Conservation (phyloP, 2,888 invertebrate species). For the Apodemia hepburni region DNA sequence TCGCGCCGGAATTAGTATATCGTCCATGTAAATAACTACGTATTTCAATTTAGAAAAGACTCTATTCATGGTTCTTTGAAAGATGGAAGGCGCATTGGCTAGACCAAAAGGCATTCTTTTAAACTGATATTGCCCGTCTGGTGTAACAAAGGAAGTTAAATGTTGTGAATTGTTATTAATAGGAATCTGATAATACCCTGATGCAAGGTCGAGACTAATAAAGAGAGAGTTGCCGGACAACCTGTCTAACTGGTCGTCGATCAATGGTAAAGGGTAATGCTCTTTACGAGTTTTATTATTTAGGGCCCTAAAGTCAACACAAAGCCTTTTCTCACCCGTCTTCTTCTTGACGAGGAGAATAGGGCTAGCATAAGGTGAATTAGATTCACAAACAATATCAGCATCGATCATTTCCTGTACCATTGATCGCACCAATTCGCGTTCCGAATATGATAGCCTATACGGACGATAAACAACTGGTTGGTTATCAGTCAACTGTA, state of each 20-base stretch:
- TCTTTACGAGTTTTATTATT: conserved; percentile 9
- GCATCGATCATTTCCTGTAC: conserved; percentile 16
- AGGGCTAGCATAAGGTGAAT: conserved; percentile 24
- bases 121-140: too few relatives aligned
- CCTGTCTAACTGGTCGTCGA: conserved; percentile 18
- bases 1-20: too few relatives aligned
- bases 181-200: too few relatives aligned
- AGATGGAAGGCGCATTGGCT: too few relatives aligned
- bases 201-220: too few relatives aligned
- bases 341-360: conserved; percentile 33
- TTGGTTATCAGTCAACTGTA: neutral
- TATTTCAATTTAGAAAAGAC: too few relatives aligned
- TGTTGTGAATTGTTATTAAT: too few relatives aligned
- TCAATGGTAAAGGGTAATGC: conserved; percentile 11
- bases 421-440: conserved; percentile 16
- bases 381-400: conserved; percentile 16
- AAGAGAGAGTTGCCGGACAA: conserved; percentile 23
- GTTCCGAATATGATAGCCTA: conserved; percentile 1
- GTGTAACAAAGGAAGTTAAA: too few relatives aligned
- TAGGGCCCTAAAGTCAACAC: conserved; percentile 9
- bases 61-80: too few relatives aligned
- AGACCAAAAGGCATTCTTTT: too few relatives aligned
- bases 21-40: too few relatives aligned
- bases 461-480: conserved; percentile 16
- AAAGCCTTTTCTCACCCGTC: conserved; percentile 16